Percentiles rank a stretch among this genome's conserved stretches.
phyloP scores from a whole-genome alignment of 2,797 vertebrate species.

The Ctenochaetus hawaiiensis region DNA sequence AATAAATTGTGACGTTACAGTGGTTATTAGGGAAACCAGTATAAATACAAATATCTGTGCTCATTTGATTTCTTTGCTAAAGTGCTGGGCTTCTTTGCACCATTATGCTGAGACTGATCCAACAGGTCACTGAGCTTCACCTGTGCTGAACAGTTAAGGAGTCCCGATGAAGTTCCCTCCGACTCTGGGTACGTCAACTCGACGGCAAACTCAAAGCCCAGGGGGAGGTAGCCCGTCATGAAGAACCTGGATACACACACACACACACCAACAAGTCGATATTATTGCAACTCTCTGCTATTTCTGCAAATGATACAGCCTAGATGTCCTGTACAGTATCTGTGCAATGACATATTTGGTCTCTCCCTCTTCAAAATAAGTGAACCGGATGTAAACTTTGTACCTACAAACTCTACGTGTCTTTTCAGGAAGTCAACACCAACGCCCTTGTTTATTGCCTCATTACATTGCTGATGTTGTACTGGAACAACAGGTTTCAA shows the following conservation, averaged over 20 bases:
- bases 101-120: not conserved
- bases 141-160: constrained; percentile 97
- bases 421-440: not conserved
- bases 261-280: not conserved
- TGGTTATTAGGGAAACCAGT: not conserved
- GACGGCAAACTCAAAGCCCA: constrained; percentile 97
- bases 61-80: not conserved
- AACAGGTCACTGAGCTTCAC: constrained; percentile 69
- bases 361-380: not conserved
- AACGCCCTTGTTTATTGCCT: not conserved
- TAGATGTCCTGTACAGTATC: not conserved
- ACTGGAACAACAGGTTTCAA: constrained; percentile 30
- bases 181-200: constrained; percentile 97
- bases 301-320: not conserved
- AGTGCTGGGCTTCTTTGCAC: not conserved
- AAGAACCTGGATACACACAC: constrained; percentile 88
- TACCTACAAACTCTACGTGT: not conserved
- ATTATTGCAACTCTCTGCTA: no score
- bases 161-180: constrained; percentile 95
- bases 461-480: not conserved
- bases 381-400: constrained; percentile 2
- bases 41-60: not conserved
- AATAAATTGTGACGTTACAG: no score
- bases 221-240: constrained; percentile 96
- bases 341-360: not conserved